Evolutionary conservation across 2,888 invertebrate species (phyloP).

Genomic region (Luperina testacea): DNA sequence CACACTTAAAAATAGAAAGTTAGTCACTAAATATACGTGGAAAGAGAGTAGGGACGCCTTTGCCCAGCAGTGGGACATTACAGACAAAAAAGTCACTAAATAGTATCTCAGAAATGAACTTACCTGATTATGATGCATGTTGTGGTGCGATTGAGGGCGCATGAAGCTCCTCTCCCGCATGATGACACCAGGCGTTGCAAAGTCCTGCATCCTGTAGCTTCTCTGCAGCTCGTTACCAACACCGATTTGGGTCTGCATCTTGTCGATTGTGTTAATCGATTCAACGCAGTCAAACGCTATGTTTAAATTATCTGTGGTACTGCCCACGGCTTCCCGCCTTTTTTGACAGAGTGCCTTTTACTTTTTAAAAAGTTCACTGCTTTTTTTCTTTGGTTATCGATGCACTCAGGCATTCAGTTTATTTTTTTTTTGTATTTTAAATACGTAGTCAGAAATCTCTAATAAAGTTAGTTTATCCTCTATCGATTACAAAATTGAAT

Average conservation of each 20-base stretch:
- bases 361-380: slow-evolving; percentile 62
- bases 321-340: slow-evolving; percentile 61
- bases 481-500: slow-evolving; percentile 71
- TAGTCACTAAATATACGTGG: neutral
- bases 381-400: slow-evolving; percentile 78
- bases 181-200: slow-evolving; percentile 90
- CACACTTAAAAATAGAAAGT: slow-evolving; percentile 25
- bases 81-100: too few relatives aligned
- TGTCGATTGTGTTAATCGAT: slow-evolving; percentile 63
- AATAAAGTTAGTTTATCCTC: slow-evolving; percentile 64
- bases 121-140: slow-evolving; percentile 90
- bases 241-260: slow-evolving; percentile 87
- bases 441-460: slow-evolving; percentile 63
- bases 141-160: slow-evolving; percentile 91
- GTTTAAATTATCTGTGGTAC: slow-evolving; percentile 58
- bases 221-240: slow-evolving; percentile 86
- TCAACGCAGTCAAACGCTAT: slow-evolving; percentile 50
- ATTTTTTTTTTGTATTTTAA: slow-evolving; percentile 41
- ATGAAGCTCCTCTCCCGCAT: slow-evolving; percentile 93
- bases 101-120: slow-evolving; percentile 16
- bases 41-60: too few relatives aligned
- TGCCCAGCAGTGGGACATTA: too few relatives aligned
- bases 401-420: slow-evolving; percentile 73
- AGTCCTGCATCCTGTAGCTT: slow-evolving; percentile 90
- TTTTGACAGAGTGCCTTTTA: slow-evolving; percentile 57